phyloP scores from a whole-genome alignment of 2,888 invertebrate species.

The Fragum sueziense region DNA sequence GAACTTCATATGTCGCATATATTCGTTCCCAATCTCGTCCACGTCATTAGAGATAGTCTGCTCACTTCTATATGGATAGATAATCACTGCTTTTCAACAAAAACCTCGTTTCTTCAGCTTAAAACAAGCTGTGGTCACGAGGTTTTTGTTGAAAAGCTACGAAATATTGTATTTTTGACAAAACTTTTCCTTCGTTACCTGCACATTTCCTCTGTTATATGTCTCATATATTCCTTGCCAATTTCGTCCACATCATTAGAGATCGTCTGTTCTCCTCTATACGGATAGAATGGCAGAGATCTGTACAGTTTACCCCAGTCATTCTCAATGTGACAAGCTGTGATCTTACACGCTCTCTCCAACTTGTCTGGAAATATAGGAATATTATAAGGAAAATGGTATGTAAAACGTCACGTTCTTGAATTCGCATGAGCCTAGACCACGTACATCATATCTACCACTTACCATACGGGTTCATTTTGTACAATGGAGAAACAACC shows the following conservation, averaged over 20 bases:
- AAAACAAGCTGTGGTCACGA: no score
- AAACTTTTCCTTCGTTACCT: constrained; percentile 48
- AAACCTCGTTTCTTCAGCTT: no score
- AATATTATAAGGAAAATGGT: no score
- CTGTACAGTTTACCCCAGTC: constrained; percentile 77
- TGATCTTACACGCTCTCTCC: constrained; percentile 67
- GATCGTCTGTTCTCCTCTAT: constrained; percentile 72
- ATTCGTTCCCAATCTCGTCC: constrained; percentile 70
- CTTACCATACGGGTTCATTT: no score
- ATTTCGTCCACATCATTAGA: constrained; percentile 74
- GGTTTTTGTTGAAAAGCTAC: no score
- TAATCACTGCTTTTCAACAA: no score
- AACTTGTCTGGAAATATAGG: constrained; percentile 73
- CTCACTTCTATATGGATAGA: constrained; percentile 74
- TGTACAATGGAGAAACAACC: no score
- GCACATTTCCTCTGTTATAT: constrained; percentile 62
- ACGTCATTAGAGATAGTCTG: constrained; percentile 72
- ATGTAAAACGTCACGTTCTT: no score
- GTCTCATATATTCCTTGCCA: constrained; percentile 69
- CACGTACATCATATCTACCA: no score
- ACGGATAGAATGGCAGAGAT: constrained; percentile 73
- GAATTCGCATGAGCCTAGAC: no score
- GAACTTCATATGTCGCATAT: constrained; percentile 69
- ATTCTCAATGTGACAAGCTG: constrained; percentile 66
- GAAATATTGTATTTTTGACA: no score